phyloP scores from a whole-genome alignment of 2,113 vertebrate genomes.

The Psittacus erithacus region DNA sequence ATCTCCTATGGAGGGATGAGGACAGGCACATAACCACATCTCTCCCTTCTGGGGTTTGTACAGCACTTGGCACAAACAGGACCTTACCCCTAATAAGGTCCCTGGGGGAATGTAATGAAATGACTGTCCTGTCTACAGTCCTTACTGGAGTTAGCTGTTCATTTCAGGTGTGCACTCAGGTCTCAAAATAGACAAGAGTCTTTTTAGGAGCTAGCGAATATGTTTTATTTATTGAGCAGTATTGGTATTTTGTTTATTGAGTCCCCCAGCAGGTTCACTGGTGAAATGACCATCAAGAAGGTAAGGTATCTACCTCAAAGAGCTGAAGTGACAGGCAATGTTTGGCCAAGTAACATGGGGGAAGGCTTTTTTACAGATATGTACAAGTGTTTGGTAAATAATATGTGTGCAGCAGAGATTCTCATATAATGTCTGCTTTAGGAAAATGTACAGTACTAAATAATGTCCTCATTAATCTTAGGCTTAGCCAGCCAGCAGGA shows the following conservation, averaged over 20 bases:
- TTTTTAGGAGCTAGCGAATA: not conserved
- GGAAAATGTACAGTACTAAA: not conserved
- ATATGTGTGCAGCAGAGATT: not conserved
- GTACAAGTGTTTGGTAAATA: not conserved
- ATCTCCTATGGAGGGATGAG: not conserved
- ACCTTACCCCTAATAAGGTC: not conserved
- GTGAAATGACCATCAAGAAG: not conserved
- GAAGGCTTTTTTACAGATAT: not conserved
- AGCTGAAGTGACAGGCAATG: not conserved
- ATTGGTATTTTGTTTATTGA: not conserved
- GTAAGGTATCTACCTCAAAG: not conserved
- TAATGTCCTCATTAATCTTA: not conserved
- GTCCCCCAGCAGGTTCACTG: not conserved
- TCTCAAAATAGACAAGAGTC: not conserved
- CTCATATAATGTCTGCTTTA: not conserved
- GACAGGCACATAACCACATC: fast-evolving
- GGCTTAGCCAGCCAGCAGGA: not conserved
- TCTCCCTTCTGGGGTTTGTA: not conserved
- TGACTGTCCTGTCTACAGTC: not conserved
- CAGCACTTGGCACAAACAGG: not conserved
- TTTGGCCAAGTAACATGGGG: not conserved
- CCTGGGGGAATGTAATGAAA: not conserved
- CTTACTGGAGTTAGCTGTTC: not conserved
- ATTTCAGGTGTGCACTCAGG: not conserved
- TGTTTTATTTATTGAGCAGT: not conserved